phyloP scores from a whole-genome alignment of 2,888 invertebrate species.

The Mythimna lalbum region DNA sequence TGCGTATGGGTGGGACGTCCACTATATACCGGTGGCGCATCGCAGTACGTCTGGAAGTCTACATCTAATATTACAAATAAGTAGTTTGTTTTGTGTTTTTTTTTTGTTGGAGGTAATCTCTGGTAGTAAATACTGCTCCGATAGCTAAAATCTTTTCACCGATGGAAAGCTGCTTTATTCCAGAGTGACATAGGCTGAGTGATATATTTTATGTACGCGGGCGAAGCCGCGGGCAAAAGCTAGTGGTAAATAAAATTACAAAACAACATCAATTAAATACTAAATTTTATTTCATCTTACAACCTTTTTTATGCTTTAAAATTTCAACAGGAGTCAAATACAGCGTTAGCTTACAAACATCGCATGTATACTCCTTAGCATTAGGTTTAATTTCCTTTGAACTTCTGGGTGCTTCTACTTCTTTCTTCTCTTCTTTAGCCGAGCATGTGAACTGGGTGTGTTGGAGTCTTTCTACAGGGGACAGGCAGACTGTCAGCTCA shows the following conservation, averaged over 20 bases:
- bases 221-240: no score
- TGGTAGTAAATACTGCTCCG: no score
- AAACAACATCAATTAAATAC: background rate
- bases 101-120: no score
- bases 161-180: no score
- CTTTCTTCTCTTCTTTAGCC: slow-evolving; percentile 74
- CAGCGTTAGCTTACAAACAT: slow-evolving; percentile 92
- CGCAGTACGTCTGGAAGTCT: no score
- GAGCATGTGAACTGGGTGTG: slow-evolving; percentile 92
- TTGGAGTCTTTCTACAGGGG: slow-evolving; percentile 93
- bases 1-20: no score
- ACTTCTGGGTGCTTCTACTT: slow-evolving; percentile 72
- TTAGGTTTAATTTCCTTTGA: slow-evolving; percentile 87
- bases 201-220: no score
- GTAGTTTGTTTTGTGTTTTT: no score
- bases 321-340: slow-evolving; percentile 95
- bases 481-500: slow-evolving; percentile 90
- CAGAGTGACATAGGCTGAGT: no score
- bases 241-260: background rate
- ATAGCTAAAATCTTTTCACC: no score
- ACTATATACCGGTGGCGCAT: no score
- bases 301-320: slow-evolving; percentile 95
- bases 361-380: slow-evolving; percentile 93
- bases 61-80: no score
- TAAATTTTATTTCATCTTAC: slow-evolving; percentile 81